phyloP scores from a whole-genome alignment of 2,113 vertebrate species.

The Shinisaurus crocodilurus region DNA sequence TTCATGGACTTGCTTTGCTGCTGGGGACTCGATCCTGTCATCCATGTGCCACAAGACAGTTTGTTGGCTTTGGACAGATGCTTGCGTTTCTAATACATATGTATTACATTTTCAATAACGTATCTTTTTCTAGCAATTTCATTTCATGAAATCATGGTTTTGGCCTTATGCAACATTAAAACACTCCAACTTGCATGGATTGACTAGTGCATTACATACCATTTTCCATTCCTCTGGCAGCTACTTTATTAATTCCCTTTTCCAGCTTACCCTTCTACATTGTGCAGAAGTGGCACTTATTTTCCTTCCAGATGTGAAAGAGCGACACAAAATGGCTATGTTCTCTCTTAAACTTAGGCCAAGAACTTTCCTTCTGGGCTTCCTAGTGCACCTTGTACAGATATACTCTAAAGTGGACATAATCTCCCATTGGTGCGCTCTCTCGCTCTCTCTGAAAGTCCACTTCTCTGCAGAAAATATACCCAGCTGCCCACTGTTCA shows the following conservation, averaged over 20 bases:
- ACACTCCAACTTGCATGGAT: conserved; percentile 45
- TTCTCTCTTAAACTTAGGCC: neutral
- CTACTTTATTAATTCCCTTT: conserved; percentile 20
- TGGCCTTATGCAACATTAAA: conserved; percentile 48
- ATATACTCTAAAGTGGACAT: neutral
- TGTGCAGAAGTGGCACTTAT: conserved; percentile 1
- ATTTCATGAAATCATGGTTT: conserved; percentile 59
- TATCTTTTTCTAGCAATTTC: conserved; percentile 45
- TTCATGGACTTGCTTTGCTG: neutral
- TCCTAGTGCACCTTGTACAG: neutral
- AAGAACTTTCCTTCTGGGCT: neutral
- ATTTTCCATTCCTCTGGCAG: conserved; percentile 47
- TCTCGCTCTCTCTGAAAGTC: neutral
- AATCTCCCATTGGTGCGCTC: neutral
- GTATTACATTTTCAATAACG: conserved; percentile 31
- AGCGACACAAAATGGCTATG: neutral
- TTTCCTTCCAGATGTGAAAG: neutral
- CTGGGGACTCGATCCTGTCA: neutral
- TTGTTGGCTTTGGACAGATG: conserved; percentile 20
- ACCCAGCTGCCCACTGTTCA: neutral
- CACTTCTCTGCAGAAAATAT: accelerated
- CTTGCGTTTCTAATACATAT: conserved; percentile 27
- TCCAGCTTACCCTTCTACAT: conserved; percentile 12
- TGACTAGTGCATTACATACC: conserved; percentile 41
- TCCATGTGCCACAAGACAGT: neutral